phyloP scores from a whole-genome alignment of 1,140 invertebrate genomes.

The Drosophila takahashii region DNA sequence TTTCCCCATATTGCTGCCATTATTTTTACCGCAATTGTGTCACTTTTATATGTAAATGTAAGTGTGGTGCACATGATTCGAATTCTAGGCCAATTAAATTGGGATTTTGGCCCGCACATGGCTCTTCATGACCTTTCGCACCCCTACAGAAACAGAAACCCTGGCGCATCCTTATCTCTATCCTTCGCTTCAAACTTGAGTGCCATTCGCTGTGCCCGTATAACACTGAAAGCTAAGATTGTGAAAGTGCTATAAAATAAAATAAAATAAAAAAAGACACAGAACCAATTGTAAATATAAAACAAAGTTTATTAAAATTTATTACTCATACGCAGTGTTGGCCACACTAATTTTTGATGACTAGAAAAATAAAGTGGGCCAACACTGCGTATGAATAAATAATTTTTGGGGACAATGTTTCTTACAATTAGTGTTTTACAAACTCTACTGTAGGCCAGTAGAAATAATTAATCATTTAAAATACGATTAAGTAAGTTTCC shows the following conservation, averaged over 20 bases:
- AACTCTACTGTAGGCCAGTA: too few relatives aligned
- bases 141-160: not conserved
- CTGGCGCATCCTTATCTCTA: constrained; percentile 5
- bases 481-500: not conserved
- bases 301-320: not conserved
- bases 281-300: not conserved
- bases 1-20: not conserved
- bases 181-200: constrained; percentile 1
- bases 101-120: constrained; percentile 37
- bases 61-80: constrained; percentile 39
- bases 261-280: too few relatives aligned
- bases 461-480: not conserved
- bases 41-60: constrained; percentile 2
- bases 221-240: not conserved
- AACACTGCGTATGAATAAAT: too few relatives aligned
- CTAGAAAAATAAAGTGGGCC: too few relatives aligned
- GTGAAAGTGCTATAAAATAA: not conserved
- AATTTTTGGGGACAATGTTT: too few relatives aligned
- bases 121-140: constrained; percentile 5
- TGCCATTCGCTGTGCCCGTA: constrained; percentile 2
- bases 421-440: too few relatives aligned
- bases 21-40: not conserved
- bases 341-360: not conserved
- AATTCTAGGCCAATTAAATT: constrained; percentile 52
- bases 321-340: constrained; percentile 7